Evolutionary conservation across 2,113 vertebrate genomes (phyloP).

Genomic region (Polypterus bichir): DNA sequence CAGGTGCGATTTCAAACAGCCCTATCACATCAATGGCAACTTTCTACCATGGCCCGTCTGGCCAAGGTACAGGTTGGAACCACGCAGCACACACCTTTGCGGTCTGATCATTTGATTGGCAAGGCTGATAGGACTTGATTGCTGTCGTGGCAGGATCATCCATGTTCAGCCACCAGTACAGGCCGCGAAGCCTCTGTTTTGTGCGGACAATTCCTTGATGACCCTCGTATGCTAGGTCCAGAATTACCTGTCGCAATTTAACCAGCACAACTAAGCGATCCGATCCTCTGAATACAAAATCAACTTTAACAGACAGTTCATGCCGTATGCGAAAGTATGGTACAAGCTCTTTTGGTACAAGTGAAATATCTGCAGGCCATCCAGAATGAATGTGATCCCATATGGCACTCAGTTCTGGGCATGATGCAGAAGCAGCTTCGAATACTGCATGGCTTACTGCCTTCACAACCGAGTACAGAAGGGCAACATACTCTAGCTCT

Average conservation of each 20-base stretch:
- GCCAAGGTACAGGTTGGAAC: slow-evolving; percentile 3
- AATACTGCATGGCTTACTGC: background rate
- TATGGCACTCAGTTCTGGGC: background rate
- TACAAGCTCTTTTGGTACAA: background rate
- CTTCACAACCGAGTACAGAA: background rate
- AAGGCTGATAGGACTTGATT: background rate
- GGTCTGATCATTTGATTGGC: slow-evolving; percentile 6
- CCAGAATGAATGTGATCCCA: background rate
- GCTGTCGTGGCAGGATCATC: background rate
- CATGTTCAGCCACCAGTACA: slow-evolving; percentile 7
- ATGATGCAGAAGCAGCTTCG: background rate
- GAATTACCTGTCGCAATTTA: background rate
- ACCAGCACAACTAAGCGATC: background rate
- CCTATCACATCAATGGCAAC: slow-evolving; percentile 8
- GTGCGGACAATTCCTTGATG: slow-evolving; percentile 11
- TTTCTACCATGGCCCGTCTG: slow-evolving; percentile 9
- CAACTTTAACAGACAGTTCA: slow-evolving; percentile 1
- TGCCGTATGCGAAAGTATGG: background rate
- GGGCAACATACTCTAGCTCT: background rate
- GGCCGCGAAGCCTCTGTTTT: slow-evolving; percentile 1
- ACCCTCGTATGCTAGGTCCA: slow-evolving; percentile 2
- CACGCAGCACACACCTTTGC: background rate
- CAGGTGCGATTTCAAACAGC: slow-evolving; percentile 6
- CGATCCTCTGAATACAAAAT: background rate
- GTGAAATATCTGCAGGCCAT: background rate